These are phyloP conservation scores for Pagrus major DNA, from an alignment of 2,113 vertebrate species.

Conservation along the genomic window DNA sequence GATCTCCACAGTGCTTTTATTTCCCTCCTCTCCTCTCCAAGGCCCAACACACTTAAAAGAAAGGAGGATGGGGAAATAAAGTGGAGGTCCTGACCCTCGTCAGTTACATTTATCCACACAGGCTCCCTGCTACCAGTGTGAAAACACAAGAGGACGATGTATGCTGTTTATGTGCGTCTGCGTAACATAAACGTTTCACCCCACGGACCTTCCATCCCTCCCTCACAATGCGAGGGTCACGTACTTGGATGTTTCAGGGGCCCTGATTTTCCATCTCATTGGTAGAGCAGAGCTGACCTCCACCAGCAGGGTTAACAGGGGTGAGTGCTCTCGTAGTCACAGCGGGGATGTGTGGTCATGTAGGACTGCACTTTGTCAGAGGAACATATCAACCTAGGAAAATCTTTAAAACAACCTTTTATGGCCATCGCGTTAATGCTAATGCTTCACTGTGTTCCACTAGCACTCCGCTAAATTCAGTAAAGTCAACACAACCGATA, in stretches of 20 bases:
- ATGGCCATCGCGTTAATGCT: background rate
- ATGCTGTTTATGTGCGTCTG: constrained; percentile 5
- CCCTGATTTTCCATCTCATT: constrained; percentile 43
- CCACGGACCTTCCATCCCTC: background rate
- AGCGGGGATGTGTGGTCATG: constrained; percentile 12
- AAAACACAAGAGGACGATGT: background rate
- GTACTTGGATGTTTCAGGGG: constrained; percentile 38
- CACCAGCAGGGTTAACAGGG: constrained; percentile 26
- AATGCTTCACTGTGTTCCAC: background rate
- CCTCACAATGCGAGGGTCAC: background rate
- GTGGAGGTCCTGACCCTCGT: constrained; percentile 14
- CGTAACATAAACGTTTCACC: constrained; percentile 28
- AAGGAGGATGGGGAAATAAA: background rate
- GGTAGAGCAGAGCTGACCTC: constrained; percentile 27
- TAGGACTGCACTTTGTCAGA: background rate
- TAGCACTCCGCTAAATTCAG: background rate
- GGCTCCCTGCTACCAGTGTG: constrained; percentile 1
- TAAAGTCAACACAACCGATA: background rate
- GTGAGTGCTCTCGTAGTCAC: constrained; percentile 10
- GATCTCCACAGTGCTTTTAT: constrained; percentile 11
- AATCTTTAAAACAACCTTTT: background rate
- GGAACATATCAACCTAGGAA: background rate
- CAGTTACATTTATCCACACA: constrained; percentile 38
- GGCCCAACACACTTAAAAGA: constrained; percentile 2
- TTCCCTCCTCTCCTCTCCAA: constrained; percentile 14